These are phyloP conservation scores for Popillia japonica DNA, from an alignment of 1,140 invertebrate species.

Conservation along the genomic window DNA sequence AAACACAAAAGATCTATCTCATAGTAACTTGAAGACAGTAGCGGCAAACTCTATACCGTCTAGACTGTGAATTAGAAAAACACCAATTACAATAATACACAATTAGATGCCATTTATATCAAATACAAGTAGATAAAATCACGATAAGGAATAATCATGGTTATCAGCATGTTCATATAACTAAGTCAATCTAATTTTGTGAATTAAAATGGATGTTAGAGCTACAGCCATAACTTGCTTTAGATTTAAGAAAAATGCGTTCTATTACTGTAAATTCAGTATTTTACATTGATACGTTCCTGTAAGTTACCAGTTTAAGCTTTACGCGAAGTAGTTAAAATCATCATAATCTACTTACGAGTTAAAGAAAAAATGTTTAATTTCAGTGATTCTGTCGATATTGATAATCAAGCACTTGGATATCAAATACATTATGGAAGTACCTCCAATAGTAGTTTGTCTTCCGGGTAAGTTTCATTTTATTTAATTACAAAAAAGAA, in stretches of 20 bases:
- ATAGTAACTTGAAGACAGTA: no score
- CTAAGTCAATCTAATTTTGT: not conserved
- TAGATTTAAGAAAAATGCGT: no score
- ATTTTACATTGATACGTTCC: not conserved
- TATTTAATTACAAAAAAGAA: not conserved
- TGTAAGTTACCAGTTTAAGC: not conserved
- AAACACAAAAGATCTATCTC: no score
- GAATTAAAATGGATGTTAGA: not conserved
- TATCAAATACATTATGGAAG: constrained; percentile 64
- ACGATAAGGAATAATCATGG: not conserved
- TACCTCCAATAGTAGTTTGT: constrained; percentile 69
- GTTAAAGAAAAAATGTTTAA: constrained; percentile 34
- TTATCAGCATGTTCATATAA: not conserved
- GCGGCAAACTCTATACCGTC: no score
- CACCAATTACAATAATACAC: not conserved
- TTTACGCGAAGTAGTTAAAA: not conserved
- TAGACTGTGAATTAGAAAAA: not conserved
- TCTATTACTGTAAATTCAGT: not conserved
- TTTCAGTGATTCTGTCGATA: constrained; percentile 63
- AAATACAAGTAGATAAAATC: not conserved
- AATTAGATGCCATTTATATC: not conserved
- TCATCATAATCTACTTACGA: not conserved
- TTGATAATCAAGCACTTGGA: constrained; percentile 52
- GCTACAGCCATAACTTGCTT: not conserved
- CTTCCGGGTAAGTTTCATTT: constrained; percentile 62